These are phyloP conservation scores for Thalpophila matura DNA, from an alignment of 2,888 invertebrate genomes.

Conservation along the genomic window DNA sequence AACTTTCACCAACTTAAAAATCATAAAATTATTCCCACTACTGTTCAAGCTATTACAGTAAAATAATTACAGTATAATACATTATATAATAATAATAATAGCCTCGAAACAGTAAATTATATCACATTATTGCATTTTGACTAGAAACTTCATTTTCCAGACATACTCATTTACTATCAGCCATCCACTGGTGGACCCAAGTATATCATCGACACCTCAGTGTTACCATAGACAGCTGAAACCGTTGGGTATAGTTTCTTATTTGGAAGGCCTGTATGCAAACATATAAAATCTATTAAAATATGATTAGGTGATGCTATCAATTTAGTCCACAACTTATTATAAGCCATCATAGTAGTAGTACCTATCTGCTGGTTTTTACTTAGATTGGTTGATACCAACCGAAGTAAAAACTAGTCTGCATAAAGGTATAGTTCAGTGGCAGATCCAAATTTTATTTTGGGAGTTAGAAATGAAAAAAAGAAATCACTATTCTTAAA, in stretches of 20 bases:
- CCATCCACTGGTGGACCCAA: slow-evolving; percentile 99
- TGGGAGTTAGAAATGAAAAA: too few species aligned
- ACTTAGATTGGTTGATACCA: background rate
- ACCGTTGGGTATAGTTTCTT: slow-evolving; percentile 98
- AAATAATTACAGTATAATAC: slow-evolving; percentile 2
- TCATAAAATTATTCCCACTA: slow-evolving; percentile 1
- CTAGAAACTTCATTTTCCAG: slow-evolving; percentile 69
- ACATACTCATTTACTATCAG: slow-evolving; percentile 88
- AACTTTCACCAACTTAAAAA: background rate
- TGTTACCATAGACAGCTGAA: slow-evolving; percentile 99
- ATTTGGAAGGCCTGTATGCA: slow-evolving; percentile 95
- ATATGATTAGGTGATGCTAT: too few species aligned
- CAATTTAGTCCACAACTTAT: too few species aligned
- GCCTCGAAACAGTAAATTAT: slow-evolving; percentile 58
- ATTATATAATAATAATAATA: slow-evolving; percentile 51
- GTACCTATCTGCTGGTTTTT: too few species aligned
- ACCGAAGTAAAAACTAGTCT: too few species aligned
- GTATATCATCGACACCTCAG: slow-evolving; percentile 99
- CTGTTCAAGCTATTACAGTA: slow-evolving; percentile 20
- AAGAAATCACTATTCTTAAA: too few species aligned
- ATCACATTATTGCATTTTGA: slow-evolving; percentile 73
- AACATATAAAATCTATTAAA: slow-evolving; percentile 17
- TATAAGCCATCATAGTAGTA: slow-evolving; percentile 1
- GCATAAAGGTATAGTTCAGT: too few species aligned
- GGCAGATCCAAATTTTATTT: too few species aligned